A percentile compares a stretch with the other conserved stretches of the same genome.
phyloP scores from a whole-genome alignment of 2,113 vertebrate genomes.

The Numenius arquata region DNA sequence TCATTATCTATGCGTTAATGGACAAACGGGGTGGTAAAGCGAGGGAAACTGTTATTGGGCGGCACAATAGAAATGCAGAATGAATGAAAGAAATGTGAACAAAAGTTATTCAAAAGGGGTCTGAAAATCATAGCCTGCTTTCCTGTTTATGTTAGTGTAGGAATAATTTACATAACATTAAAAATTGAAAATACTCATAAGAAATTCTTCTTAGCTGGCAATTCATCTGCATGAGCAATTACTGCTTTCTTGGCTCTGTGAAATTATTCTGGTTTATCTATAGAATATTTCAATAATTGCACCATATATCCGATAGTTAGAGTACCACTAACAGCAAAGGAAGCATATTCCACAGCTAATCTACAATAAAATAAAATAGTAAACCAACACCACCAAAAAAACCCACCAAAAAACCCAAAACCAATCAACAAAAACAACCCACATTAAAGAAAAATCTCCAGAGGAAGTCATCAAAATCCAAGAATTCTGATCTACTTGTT shows the following conservation, averaged over 20 bases:
- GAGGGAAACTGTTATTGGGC: not conserved
- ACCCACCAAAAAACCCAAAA: not conserved
- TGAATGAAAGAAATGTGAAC: not conserved
- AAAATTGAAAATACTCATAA: conserved; percentile 49
- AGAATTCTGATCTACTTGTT: not conserved
- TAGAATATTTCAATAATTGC: not conserved
- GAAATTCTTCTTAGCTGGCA: conserved; percentile 14
- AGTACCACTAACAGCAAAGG: not conserved
- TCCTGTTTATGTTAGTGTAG: conserved; percentile 19
- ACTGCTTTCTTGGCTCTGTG: not conserved
- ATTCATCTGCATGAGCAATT: conserved; percentile 9
- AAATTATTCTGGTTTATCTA: conserved; percentile 30
- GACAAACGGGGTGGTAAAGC: not conserved
- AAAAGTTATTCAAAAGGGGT: conserved; percentile 8
- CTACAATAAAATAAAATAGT: not conserved
- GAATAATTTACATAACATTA: conserved; percentile 47
- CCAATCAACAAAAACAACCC: too few species aligned
- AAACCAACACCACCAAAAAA: not conserved
- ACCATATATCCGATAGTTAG: not conserved
- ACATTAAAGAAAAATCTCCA: not conserved
- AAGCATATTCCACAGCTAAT: not conserved
- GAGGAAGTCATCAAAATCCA: not conserved
- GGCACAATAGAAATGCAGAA: not conserved
- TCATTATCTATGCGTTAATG: conserved; percentile 48
- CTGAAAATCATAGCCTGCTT: conserved; percentile 31